Percentiles rank a stretch among this genome's conserved stretches.
Evolutionary conservation across 2,113 vertebrate species (phyloP).

Genomic region (Lycaon pictus): DNA sequence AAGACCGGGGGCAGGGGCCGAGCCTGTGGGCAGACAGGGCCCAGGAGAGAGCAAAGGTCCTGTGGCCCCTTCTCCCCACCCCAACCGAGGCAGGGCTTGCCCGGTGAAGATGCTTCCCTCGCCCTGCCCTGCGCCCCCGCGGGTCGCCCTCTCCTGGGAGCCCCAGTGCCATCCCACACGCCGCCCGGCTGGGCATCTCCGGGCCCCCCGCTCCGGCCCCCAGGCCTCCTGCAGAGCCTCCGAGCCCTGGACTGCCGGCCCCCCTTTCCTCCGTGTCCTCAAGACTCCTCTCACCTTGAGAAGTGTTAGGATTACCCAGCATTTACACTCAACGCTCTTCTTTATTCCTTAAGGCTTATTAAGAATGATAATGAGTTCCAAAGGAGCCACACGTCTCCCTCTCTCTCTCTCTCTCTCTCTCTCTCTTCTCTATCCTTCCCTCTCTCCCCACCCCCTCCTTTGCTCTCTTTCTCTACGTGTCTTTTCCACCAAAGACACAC

Average conservation of each 20-base stretch:
- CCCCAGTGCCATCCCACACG: constrained; percentile 31
- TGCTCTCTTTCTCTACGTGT: constrained; percentile 88
- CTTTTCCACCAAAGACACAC: constrained; percentile 94
- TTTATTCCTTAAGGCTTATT: constrained; percentile 99
- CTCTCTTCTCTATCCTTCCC: constrained; percentile 91
- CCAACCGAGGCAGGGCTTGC: background rate
- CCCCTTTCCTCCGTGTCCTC: constrained; percentile 90
- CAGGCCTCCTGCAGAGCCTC: no score
- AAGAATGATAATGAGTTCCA: constrained; percentile 99
- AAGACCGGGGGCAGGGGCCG: background rate
- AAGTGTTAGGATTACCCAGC: constrained; percentile 99
- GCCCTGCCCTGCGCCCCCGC: background rate
- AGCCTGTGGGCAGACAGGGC: background rate
- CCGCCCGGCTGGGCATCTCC: background rate
- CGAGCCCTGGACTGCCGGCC: no score
- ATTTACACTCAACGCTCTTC: constrained; percentile 98
- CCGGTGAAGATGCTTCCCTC: fast-evolving
- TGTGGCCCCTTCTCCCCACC: background rate
- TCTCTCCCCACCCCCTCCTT: constrained; percentile 81
- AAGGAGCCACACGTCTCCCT: constrained; percentile 92
- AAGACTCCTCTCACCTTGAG: constrained; percentile 99
- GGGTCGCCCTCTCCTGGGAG: background rate
- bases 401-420: constrained; percentile 51
- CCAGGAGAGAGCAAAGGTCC: background rate
- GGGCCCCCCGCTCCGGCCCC: no score